Conservation (phyloP, 2,888 invertebrate genomes). For the Drosophila tripunctata region DNA sequence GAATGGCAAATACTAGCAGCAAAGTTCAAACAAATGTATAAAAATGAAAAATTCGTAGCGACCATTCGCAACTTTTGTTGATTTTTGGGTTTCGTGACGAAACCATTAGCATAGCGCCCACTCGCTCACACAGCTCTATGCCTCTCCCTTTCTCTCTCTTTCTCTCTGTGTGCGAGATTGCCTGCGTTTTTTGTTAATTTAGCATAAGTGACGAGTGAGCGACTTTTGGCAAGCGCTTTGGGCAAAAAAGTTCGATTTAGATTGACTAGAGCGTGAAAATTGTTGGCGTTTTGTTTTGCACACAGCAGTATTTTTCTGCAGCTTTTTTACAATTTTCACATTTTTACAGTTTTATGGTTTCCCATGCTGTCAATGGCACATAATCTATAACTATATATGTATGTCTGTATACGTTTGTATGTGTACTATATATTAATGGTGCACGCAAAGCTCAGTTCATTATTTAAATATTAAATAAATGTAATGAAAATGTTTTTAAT, state of each 20-base stretch:
- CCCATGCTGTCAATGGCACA: slow-evolving; percentile 14
- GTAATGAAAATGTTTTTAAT: slow-evolving; percentile 21
- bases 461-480: slow-evolving; percentile 26
- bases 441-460: slow-evolving; percentile 10
- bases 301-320: slow-evolving; percentile 3
- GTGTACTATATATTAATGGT: background rate
- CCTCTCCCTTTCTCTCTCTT: background rate
- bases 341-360: background rate
- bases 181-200: slow-evolving; percentile 70
- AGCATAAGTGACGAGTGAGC: slow-evolving; percentile 77
- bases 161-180: slow-evolving; percentile 9
- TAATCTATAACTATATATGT: slow-evolving; percentile 21
- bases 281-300: slow-evolving; percentile 59
- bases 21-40: slow-evolving; percentile 69
- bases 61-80: slow-evolving; percentile 65
- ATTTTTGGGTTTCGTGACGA: slow-evolving; percentile 57
- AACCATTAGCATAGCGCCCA: slow-evolving; percentile 42
- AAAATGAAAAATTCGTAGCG: slow-evolving; percentile 20
- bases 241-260: slow-evolving; percentile 67
- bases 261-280: slow-evolving; percentile 76
- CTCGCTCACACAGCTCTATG: slow-evolving; percentile 4
- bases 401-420: too few species aligned
- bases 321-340: slow-evolving; percentile 5
- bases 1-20: slow-evolving; percentile 41
- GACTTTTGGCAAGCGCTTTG: slow-evolving; percentile 70